Percentiles rank a stretch among this genome's conserved stretches.
phyloP scores from a whole-genome alignment of 2,888 invertebrate species.

The Nephrotoma flavescens region DNA sequence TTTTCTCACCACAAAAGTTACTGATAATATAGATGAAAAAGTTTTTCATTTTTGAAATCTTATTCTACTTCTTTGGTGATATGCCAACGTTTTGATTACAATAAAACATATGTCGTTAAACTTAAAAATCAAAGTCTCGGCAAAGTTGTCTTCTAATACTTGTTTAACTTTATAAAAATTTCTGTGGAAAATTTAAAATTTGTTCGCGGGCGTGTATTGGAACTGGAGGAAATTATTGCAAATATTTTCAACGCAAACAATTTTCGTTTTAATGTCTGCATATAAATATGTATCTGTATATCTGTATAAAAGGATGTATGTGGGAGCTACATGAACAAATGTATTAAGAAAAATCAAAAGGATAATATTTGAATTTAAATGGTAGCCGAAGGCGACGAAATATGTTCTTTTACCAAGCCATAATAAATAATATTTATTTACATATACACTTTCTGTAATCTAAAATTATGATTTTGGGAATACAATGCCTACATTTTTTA shows the following conservation, averaged over 20 bases:
- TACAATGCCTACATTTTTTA: neutral
- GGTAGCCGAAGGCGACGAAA: neutral
- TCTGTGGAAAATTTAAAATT: neutral
- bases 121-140: neutral
- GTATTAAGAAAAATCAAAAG: neutral
- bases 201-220: no score
- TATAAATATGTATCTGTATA: neutral
- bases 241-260: neutral
- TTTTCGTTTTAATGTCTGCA: neutral
- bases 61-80: neutral
- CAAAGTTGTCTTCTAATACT: neutral
- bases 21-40: neutral
- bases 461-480: neutral
- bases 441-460: neutral
- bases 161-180: neutral
- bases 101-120: neutral
- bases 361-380: neutral
- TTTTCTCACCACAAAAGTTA: neutral
- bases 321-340: neutral
- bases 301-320: neutral
- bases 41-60: neutral
- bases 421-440: neutral
- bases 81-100: neutral
- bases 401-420: neutral
- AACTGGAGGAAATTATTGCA: no score